Conservation (phyloP, 2,888 invertebrate genomes). For the Marronus borbonicus region DNA sequence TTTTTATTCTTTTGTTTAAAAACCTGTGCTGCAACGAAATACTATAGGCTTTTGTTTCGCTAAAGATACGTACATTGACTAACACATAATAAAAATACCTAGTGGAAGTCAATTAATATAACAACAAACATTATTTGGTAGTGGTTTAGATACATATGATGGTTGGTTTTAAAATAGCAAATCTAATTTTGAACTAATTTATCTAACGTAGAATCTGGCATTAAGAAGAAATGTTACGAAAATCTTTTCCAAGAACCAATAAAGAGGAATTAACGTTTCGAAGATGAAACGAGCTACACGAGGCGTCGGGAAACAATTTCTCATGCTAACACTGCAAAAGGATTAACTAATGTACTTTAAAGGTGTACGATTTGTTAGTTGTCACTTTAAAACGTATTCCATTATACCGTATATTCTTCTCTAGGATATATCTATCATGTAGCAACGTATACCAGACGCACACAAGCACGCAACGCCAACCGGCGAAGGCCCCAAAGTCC, state of each 20-base stretch:
- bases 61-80: too few relatives aligned
- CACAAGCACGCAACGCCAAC: neutral
- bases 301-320: neutral
- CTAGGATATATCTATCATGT: neutral
- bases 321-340: neutral
- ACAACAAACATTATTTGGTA: too few relatives aligned
- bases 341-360: slow-evolving; percentile 12
- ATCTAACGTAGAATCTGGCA: neutral
- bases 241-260: too few relatives aligned
- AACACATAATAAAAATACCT: too few relatives aligned
- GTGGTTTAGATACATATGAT: too few relatives aligned
- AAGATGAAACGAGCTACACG: neutral
- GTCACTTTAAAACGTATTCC: slow-evolving; percentile 16
- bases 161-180: too few relatives aligned
- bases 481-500: too few relatives aligned
- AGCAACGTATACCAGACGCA: neutral
- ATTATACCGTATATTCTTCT: neutral
- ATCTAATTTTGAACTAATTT: too few relatives aligned
- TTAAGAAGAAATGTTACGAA: neutral
- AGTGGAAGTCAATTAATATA: too few relatives aligned
- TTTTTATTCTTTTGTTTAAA: too few relatives aligned
- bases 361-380: slow-evolving; percentile 34
- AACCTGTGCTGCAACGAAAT: too few relatives aligned
- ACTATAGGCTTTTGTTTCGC: too few relatives aligned
- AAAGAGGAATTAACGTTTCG: neutral